Base-by-base conservation (phyloP, 2,797 vertebrate genomes). In the Intellagama lesueurii region DNA sequence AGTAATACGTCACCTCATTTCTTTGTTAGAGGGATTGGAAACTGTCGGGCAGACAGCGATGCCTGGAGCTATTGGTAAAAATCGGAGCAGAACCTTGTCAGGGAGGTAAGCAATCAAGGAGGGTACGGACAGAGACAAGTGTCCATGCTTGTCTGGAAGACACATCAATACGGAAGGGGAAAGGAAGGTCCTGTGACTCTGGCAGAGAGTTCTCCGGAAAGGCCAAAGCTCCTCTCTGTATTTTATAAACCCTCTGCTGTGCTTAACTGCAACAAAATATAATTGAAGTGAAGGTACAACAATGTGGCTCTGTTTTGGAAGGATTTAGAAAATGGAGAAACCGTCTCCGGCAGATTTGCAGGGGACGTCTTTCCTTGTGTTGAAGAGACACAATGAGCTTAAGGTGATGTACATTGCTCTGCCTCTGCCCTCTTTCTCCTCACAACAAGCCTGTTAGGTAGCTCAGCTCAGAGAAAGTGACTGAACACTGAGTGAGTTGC, bases 1-100 rank as follows among this genome's bases (percentile, higher is more conserved):
- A 96, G 91, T 96, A 95, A 94, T 95, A 94, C 93, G 93, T 95
- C 94, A 96, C 94, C 92, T 96, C 93, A 75, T 94, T 95, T 92
- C 94, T 94, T 89, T 92, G 95, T 96, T 94, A 94, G 90, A 96
- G 87, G 91, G 92, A 80, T 91, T 94, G 86, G 90, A 94, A 94
- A 91, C 89, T 93, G 94, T 94, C 94, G 92, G 96, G 89, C 93
- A 96, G 93, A 96, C 94, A 97, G 92, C 87, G 88, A 95, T n/a
- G 92, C 94, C 94, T 91, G 32, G 87, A 94, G 94, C 91, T 94
- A 35, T 93, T 93, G 90, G 90, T 94, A 94, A 94, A 93, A 93
- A 92, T 75, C 85, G 90, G 90, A 91, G 94, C 88, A 92, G 88
- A 93, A 90, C 75, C 88, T 90, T 95, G 92, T 86, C 94, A 95